Conservation (phyloP, 1,140 invertebrate genomes). For the Zaprionus nigranus region DNA sequence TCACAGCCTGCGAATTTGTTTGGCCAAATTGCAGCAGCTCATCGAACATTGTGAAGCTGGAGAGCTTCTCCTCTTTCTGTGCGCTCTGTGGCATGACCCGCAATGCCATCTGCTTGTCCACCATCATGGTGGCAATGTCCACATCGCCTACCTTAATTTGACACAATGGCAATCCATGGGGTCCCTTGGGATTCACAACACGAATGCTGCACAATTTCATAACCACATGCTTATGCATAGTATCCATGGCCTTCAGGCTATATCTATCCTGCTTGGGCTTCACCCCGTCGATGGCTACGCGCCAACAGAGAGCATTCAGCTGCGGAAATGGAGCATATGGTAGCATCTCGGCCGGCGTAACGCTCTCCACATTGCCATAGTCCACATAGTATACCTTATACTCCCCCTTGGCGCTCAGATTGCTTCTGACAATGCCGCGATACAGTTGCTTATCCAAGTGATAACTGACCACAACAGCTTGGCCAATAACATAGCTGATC, state of each 20-base stretch:
- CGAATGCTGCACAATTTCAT: slow-evolving; percentile 63
- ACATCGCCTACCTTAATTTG: slow-evolving; percentile 45
- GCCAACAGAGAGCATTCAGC: slow-evolving; percentile 86
- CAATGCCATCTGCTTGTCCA: slow-evolving; percentile 35
- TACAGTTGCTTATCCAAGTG: slow-evolving; percentile 87
- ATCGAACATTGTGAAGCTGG: slow-evolving; percentile 47
- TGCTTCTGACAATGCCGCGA: slow-evolving; percentile 85
- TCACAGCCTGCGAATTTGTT: too few species aligned
- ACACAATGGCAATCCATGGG: slow-evolving; percentile 32
- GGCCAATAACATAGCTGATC: slow-evolving; percentile 84
- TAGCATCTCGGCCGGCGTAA: slow-evolving; percentile 85
- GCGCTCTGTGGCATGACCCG: neutral
- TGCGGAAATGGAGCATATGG: slow-evolving; percentile 86
- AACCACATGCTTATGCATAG: slow-evolving; percentile 57
- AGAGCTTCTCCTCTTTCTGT: neutral
- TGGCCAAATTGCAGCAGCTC: slow-evolving; percentile 37
- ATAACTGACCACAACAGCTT: slow-evolving; percentile 88
- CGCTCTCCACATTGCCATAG: slow-evolving; percentile 87
- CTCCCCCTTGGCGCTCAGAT: slow-evolving; percentile 45
- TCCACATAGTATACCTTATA: slow-evolving; percentile 87
- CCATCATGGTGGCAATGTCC: slow-evolving; percentile 57
- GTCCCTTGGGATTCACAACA: slow-evolving; percentile 24
- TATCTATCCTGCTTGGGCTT: slow-evolving; percentile 66
- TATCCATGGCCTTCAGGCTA: slow-evolving; percentile 40
- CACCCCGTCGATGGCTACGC: slow-evolving; percentile 85